Evolutionary conservation across 1,140 invertebrate genomes (phyloP).

Genomic region (Pseudomyrmex cubaensis): DNA sequence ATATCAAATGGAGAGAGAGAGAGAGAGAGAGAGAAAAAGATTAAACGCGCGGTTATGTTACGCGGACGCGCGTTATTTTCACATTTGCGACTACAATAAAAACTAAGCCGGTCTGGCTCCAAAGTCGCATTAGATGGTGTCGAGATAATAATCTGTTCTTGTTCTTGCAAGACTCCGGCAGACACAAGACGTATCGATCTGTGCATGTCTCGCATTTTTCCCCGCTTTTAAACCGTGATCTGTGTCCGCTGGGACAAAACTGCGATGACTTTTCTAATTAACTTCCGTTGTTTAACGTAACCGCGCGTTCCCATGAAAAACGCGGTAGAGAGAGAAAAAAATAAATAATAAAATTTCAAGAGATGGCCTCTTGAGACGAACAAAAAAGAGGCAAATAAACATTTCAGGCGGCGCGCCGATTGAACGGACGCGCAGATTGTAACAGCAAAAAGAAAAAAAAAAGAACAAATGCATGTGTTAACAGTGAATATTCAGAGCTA

Average conservation of each 20-base stretch:
- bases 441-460: conserved; percentile 62
- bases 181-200: conserved; percentile 44
- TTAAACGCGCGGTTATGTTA: conserved; percentile 64
- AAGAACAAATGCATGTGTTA: conserved; percentile 79
- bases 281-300: conserved; percentile 46
- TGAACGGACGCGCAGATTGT: conserved; percentile 28
- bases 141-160: conserved; percentile 5
- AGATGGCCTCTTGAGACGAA: conserved; percentile 27
- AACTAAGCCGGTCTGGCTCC: conserved; percentile 2
- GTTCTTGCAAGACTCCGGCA: conserved; percentile 4
- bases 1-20: conserved; percentile 51
- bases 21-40: too few species aligned
- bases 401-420: conserved; percentile 17
- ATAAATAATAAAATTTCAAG: conserved; percentile 37
- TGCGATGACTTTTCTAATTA: conserved; percentile 27
- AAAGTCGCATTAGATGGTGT: conserved; percentile 1
- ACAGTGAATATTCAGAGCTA: conserved; percentile 74
- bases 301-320: conserved; percentile 64
- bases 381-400: conserved; percentile 33
- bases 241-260: conserved; percentile 37
- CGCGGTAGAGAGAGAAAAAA: conserved; percentile 65
- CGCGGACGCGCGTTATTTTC: conserved; percentile 36
- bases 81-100: conserved; percentile 18
- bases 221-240: conserved; percentile 50
- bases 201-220: conserved; percentile 25